Base-by-base conservation (phyloP, 1,140 invertebrate species). In the Lerema accius region DNA sequence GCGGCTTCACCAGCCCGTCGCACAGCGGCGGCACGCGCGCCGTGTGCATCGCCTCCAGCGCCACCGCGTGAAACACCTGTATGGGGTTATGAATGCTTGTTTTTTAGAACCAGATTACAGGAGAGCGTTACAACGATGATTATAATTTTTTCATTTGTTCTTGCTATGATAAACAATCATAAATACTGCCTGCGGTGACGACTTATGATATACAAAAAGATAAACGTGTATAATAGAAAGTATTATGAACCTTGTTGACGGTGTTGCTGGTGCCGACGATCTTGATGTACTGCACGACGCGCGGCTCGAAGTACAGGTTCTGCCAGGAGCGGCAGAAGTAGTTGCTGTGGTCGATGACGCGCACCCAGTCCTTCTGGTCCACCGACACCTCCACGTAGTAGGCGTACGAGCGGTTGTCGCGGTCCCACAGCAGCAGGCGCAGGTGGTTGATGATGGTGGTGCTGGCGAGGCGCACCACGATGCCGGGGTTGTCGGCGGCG, bases 311-410 rank as follows among this genome's bases (percentile, higher is more conserved):
- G 90, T 98, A 98, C 14, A 99, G 93, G 84, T 95, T 95, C 92
- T 99, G 99, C 97, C 97, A 99, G 11, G 98, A 99, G 51, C 98
- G 94, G 82, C 99, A 99, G 83, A 95, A 95, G 91, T 96, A 99
- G 50, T 94, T 92, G 49, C 95, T 95, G 89, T 99, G 96, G 91
- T 99, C 98, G 40, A 99, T 94, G 23, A 99, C 95, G 61, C 95
- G 93, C 53, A 96, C 94, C 98, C 98, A 99, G 86, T 99, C 96
- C 88, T 96, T 96, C 86, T 97, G 95, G 93, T 99, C 97, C 91
- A 99, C 97, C 0, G 97, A 99, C 7, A 99, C 96, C 89, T 99
- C 98, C 63, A 99, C 95, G 79, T 95, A 99, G 89, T 99, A 99
- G 0, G 97, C 98, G 92, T 99, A 99, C 0, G 97, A 98, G 95